These are phyloP conservation scores for Heliornis fulica DNA, from an alignment of 2,113 vertebrate genomes.

Conservation along the genomic window DNA sequence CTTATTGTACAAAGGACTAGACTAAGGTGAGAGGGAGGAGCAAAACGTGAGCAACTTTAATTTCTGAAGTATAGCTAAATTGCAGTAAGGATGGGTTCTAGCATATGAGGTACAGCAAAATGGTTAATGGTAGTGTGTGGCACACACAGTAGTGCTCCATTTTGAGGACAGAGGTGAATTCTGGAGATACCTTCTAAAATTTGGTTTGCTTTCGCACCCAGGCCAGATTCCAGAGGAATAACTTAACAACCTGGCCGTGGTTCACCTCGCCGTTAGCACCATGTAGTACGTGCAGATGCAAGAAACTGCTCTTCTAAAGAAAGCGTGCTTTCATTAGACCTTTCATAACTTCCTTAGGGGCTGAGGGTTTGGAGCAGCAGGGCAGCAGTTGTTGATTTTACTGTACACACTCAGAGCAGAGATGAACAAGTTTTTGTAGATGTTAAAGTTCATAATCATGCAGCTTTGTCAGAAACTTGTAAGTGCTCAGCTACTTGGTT, in stretches of 20 bases:
- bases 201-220: not conserved
- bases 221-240: not conserved
- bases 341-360: not conserved
- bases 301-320: not conserved
- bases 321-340: not conserved
- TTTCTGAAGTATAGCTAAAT: not conserved
- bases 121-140: not conserved
- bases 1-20: not conserved
- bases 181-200: not conserved
- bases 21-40: not conserved
- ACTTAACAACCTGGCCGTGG: not conserved
- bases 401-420: no score
- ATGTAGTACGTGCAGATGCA: not conserved
- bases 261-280: not conserved
- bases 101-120: not conserved
- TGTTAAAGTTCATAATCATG: not conserved
- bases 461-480: not conserved
- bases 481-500: not conserved
- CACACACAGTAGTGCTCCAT: not conserved
- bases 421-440: not conserved
- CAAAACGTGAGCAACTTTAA: rapidly evolving
- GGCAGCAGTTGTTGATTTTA: not conserved
- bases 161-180: not conserved
- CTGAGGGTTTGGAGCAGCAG: not conserved
- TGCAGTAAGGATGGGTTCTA: not conserved